Evolutionary conservation across 2,888 invertebrate genomes (phyloP), one percentile per base, ranked within the genome.

Genomic region (Meloe dianella): DNA sequence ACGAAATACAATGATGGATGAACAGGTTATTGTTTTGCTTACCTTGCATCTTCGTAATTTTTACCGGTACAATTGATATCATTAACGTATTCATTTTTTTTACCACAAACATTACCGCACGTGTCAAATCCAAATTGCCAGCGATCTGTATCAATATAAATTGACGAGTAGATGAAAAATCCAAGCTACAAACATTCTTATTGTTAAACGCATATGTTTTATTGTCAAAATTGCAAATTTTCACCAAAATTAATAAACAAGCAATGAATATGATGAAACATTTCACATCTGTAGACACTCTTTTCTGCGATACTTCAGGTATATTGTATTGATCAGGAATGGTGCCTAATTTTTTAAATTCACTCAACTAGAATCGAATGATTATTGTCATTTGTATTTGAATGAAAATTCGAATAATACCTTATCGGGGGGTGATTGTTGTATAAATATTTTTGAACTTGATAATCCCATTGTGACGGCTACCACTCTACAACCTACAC

Each of bases 81-180:
- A 30, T 56, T 56, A 20, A 68, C 38, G 38, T 14, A 14, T 10
- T 60, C 35, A 58, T 70, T 70, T 22, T 63, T 35, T 32, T 41
- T 58, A 20, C 68, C 70, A 22, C 70, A 70, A 35, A 68, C 41
- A 63, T 70, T 70, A 20, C 70, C 70, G 58, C 68, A 70, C 4
- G 61, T 57, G 54, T 70, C 70, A 41, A 66, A 70, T 24, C 66
- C 66, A 27, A 57, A 30, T 0, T 22, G 20, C 12, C 64, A 22
- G 35, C 64, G 57, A 5, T 47, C 60, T 27, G 61, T n/a, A 63
- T 68, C 65, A 35, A 61, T 35, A 63, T 70, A 61, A 35, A 29
- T 30, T 3, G 51, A 7, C 12, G 65, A 59, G 20, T 64, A 66
- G 14, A 41, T 51, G 2, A 22, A 20, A 4, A 65, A 59, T 7